Base-by-base conservation (phyloP, 2,113 vertebrate genomes). In the Pedionomus torquatus region DNA sequence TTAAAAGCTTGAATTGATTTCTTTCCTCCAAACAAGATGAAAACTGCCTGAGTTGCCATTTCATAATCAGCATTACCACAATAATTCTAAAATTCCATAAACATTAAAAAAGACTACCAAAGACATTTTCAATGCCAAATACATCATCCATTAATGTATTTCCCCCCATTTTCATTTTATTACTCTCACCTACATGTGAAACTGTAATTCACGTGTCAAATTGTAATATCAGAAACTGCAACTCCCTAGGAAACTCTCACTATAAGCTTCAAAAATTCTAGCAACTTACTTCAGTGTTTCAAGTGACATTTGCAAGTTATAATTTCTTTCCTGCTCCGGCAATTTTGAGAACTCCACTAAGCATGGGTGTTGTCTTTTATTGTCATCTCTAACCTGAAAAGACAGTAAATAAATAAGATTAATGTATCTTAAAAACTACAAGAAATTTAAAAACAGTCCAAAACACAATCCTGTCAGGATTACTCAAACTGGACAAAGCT, bases 231-330 rank as follows among this genome's bases (percentile, higher is more conserved):
- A 30, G 15, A 79, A 90, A 85, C 26, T 39, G 19, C 30, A 83
- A 9, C 46, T 81, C 31, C 48, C 46, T n/a, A 64, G 2, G 4
- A 90, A 90, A 72, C 5, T 17, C 26, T 54, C 64, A 48, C 11
- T 39, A 57, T 46, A 68, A 77, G 13, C 11, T 74, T 66, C 31
- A 25, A 37, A 85, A 74, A 3, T 83, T 69, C 13, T 43, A 79
- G 46, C 26, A 84, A 98, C 98, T 98, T 98, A 99, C 99, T 99
- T 99, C 39, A 99, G 97, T 19, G 99, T 99, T 98, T 99, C 99
- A 69, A 99, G 98, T 1, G 99, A 99, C 99, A 99, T 99, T 98
- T 99, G 99, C 16, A 99, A 97, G 66, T 99, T 99, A 95, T 99
- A 99, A 97, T 99, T 99, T 83, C 99, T 98, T 70, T 99, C 99